Evolutionary conservation across 23 tunicate species (phyloP), one percentile per base, ranked within the genome.

Genomic region (Diplosoma virens): DNA sequence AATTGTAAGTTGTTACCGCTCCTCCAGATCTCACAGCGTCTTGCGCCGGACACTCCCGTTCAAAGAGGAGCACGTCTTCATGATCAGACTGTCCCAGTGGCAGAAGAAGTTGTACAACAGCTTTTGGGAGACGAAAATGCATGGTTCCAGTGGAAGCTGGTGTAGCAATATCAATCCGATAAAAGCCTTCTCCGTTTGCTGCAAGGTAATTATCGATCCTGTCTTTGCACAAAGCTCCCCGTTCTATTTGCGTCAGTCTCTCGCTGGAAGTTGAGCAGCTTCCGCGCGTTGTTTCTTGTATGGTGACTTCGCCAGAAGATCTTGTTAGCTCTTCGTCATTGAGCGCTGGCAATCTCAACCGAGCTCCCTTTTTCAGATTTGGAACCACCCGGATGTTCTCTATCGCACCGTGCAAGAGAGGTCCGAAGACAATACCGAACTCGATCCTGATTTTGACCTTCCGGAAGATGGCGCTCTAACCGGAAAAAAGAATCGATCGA

Each of bases 341-440:
- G 14, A 41, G n/a, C n/a, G n/a, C n/a, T n/a, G n/a, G n/a, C n/a
- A n/a, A n/a, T n/a, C n/a, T 45, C 16, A 45, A 45, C 52, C 20
- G 6, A 63, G 3, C 36, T 63, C 70, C 50, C 26, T 5, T n/a
- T 11, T 73, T 14, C 60, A 94, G 95, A 94, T 94, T 23, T 94
- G 99, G 99, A 94, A 94, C 31, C 99, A 94, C 37, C 95, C 95
- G 58, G 99, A 94, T 61, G 90, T 94, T 1, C 54, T 94, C 52
- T 87, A 94, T 58, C 76, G 81, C 18, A 67, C 95, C 2, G 92
- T 81, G 29, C 79, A 46, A 21, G 77, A 81, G 33, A 73, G 87
- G 56, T 47, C 46, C 0, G 96, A 76, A 26, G 80, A 68, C 41
- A 63, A 32, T 25, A 79, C 0, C 45, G 75, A 36, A 18, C 65